Conservation (phyloP, 2,888 invertebrate genomes). For the Polylopha cassiicola region DNA sequence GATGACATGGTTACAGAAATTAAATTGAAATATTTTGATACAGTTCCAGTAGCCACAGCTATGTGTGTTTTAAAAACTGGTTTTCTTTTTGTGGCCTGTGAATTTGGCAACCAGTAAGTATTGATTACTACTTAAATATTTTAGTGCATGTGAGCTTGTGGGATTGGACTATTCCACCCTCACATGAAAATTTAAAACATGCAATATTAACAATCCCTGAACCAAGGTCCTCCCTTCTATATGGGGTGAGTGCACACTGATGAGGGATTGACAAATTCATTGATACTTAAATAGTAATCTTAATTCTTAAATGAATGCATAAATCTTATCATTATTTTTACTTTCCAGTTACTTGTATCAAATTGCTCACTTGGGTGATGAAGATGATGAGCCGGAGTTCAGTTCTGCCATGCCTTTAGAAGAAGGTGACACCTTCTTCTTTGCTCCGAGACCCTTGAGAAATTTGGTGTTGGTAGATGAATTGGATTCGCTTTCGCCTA, state of each 20-base stretch:
- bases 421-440: constrained; percentile 99
- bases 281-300: not conserved
- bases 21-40: constrained; percentile 99
- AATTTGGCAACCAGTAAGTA: constrained; percentile 99
- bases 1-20: constrained; percentile 99
- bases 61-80: constrained; percentile 99
- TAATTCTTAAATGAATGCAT: constrained; percentile 8
- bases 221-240: constrained; percentile 78
- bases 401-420: constrained; percentile 98
- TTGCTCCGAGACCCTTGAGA: constrained; percentile 93
- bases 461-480: constrained; percentile 98
- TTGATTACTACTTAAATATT: constrained; percentile 15
- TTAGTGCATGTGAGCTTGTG: constrained; percentile 44
- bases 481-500: constrained; percentile 95
- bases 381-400: constrained; percentile 99
- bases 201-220: constrained; percentile 73
- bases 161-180: constrained; percentile 39
- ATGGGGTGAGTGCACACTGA: constrained; percentile 80
- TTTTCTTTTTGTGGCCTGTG: constrained; percentile 98
- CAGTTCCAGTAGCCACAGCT: constrained; percentile 96
- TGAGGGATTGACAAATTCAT: constrained; percentile 57
- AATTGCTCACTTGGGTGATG: constrained; percentile 99
- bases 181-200: constrained; percentile 45
- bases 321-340: constrained; percentile 17
- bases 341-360: constrained; percentile 93